Percentiles rank a stretch among this genome's conserved stretches.
These are phyloP conservation scores for Chalcosyrphus nemorum DNA, from an alignment of 2,888 invertebrate species.

Conservation along the genomic window DNA sequence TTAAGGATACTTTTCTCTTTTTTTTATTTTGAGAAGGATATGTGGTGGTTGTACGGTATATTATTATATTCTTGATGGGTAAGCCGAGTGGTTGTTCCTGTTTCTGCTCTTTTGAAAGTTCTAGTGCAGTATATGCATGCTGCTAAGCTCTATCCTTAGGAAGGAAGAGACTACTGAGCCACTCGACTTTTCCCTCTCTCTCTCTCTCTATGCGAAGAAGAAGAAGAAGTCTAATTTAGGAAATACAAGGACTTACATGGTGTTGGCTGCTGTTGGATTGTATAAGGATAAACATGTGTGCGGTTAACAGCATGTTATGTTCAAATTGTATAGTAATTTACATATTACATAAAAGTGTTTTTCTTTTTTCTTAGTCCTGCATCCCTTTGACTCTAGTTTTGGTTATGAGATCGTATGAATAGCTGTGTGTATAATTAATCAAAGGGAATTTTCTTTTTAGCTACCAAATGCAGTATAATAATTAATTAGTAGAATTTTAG, in stretches of 20 bases:
- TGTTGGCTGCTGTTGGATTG: too few species aligned
- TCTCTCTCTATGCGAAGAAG: too few species aligned
- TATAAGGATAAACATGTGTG: neutral
- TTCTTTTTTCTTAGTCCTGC: too few species aligned
- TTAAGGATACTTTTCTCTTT: too few species aligned
- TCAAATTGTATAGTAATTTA: conserved; percentile 20
- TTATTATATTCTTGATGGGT: conserved; percentile 57
- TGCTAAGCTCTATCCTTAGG: neutral
- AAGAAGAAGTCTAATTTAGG: conserved; percentile 56
- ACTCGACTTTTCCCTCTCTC: conserved; percentile 10
- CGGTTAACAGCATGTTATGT: conserved; percentile 23
- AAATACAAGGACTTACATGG: neutral
- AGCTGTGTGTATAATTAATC: conserved; percentile 27
- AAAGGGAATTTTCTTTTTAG: conserved; percentile 8
- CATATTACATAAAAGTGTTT: conserved; percentile 8
- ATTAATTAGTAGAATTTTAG: conserved; percentile 4
- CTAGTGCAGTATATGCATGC: conserved; percentile 25
- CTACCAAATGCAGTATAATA: neutral
- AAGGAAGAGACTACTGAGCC: conserved; percentile 7
- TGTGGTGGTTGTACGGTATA: conserved; percentile 26
- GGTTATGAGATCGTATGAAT: conserved; percentile 18
- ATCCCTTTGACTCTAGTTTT: too few species aligned
- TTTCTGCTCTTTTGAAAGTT: conserved; percentile 67
- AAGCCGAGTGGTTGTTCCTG: conserved; percentile 58
- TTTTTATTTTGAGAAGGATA: too few species aligned